Evolutionary conservation across 1,140 invertebrate species (phyloP).

Genomic region (Cotesia vestalis): DNA sequence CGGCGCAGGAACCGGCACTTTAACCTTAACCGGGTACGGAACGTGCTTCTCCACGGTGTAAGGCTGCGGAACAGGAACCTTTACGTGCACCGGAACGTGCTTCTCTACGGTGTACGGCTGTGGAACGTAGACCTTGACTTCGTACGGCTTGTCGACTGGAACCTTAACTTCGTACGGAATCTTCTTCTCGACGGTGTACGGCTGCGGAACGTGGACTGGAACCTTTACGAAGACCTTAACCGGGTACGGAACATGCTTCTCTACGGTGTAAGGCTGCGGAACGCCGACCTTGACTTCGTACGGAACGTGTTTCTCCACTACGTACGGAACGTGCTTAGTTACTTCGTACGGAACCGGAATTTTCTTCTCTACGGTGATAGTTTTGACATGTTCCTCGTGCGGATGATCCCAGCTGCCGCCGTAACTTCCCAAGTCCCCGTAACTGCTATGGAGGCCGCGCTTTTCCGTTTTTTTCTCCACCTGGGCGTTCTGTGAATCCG

Average conservation of each 20-base stretch:
- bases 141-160: constrained; percentile 79
- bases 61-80: constrained; percentile 77
- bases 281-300: constrained; percentile 79
- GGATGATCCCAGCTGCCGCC: constrained; percentile 57
- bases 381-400: constrained; percentile 79
- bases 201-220: constrained; percentile 75
- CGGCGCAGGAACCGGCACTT: constrained; percentile 71
- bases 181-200: constrained; percentile 81
- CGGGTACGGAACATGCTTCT: constrained; percentile 74
- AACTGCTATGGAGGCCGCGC: constrained; percentile 58
- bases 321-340: constrained; percentile 80
- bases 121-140: constrained; percentile 79
- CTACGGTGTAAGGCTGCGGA: constrained; percentile 79
- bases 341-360: constrained; percentile 84
- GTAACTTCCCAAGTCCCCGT: constrained; percentile 54
- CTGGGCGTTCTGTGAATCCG: constrained; percentile 29
- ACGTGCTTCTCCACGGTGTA: constrained; percentile 81
- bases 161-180: constrained; percentile 82
- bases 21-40: constrained; percentile 77
- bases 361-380: constrained; percentile 82
- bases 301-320: constrained; percentile 82
- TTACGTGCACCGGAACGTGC: constrained; percentile 79
- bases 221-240: constrained; percentile 82
- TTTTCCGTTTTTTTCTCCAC: constrained; percentile 62
- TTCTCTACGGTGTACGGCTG: constrained; percentile 82